Evolutionary conservation across 2,797 vertebrate species (phyloP).

Genomic region (Lacerta agilis): DNA sequence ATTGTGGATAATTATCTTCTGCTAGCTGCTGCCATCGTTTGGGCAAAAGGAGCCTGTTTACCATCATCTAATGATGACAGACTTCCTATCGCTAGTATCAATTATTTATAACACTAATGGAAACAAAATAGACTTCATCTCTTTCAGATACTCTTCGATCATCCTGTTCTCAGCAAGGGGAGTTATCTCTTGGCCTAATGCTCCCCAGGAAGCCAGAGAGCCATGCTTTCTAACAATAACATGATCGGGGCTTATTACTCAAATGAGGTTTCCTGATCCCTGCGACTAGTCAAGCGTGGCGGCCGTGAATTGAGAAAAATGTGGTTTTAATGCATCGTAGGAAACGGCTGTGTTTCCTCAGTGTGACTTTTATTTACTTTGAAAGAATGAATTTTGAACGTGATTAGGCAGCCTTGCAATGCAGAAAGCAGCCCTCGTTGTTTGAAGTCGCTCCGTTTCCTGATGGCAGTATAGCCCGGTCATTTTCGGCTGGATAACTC

Average conservation of each 20-base stretch:
- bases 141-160: constrained; percentile 14
- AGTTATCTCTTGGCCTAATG: constrained; percentile 26
- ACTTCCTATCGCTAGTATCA: constrained; percentile 1
- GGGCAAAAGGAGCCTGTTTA: background rate
- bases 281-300: background rate
- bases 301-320: constrained; percentile 6
- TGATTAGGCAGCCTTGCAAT: background rate
- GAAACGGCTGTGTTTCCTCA: background rate
- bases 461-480: background rate
- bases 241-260: constrained; percentile 18
- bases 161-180: constrained; percentile 8
- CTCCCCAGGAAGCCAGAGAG: constrained; percentile 32
- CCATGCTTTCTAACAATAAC: background rate
- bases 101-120: constrained; percentile 36
- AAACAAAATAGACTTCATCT: constrained; percentile 4
- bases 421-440: background rate
- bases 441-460: background rate
- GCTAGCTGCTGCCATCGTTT: background rate
- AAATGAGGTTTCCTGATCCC: constrained; percentile 8
- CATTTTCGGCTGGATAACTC: background rate
- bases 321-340: constrained; percentile 26
- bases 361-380: background rate
- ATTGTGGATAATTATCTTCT: constrained; percentile 5
- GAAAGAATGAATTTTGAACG: background rate
- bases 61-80: constrained; percentile 6